These are phyloP conservation scores for Tipula confusa DNA, from an alignment of 2,888 invertebrate genomes.

Conservation along the genomic window DNA sequence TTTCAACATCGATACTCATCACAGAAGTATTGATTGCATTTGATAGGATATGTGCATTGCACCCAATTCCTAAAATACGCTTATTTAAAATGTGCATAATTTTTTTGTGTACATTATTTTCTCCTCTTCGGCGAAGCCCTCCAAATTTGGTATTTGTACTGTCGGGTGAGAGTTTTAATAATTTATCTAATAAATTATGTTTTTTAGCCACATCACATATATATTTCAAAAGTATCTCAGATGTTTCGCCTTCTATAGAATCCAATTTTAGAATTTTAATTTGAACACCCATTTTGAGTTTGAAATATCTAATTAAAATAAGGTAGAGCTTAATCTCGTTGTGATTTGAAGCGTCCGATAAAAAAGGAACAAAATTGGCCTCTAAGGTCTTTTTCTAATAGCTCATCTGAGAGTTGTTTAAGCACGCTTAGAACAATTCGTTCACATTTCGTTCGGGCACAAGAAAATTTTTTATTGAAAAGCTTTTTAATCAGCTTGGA, in stretches of 20 bases:
- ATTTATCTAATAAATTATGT: conserved; percentile 36
- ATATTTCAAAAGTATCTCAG: conserved; percentile 20
- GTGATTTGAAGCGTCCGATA: conserved; percentile 36
- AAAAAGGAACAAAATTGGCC: conserved; percentile 31
- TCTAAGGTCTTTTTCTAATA: no score
- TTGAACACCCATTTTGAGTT: neutral
- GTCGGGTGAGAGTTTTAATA: conserved; percentile 37
- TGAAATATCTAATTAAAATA: conserved; percentile 32
- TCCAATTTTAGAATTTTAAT: conserved; percentile 4
- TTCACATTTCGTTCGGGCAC: conserved; percentile 30
- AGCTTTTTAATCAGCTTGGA: conserved; percentile 33
- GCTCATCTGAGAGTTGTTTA: no score
- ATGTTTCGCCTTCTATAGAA: neutral
- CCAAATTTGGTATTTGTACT: conserved; percentile 39
- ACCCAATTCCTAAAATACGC: conserved; percentile 38
- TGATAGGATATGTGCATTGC: conserved; percentile 37
- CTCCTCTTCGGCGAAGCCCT: conserved; percentile 35
- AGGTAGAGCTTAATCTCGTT: conserved; percentile 37
- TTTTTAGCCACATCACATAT: conserved; percentile 36
- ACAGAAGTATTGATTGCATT: conserved; percentile 13
- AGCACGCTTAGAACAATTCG: neutral
- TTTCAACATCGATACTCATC: neutral
- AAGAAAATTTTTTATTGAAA: conserved; percentile 31
- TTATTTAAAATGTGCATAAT: conserved; percentile 34
- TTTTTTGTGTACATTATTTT: conserved; percentile 37